These are phyloP conservation scores for Choloepus didactylus DNA, from an alignment of 2,797 vertebrate genomes.

Conservation along the genomic window DNA sequence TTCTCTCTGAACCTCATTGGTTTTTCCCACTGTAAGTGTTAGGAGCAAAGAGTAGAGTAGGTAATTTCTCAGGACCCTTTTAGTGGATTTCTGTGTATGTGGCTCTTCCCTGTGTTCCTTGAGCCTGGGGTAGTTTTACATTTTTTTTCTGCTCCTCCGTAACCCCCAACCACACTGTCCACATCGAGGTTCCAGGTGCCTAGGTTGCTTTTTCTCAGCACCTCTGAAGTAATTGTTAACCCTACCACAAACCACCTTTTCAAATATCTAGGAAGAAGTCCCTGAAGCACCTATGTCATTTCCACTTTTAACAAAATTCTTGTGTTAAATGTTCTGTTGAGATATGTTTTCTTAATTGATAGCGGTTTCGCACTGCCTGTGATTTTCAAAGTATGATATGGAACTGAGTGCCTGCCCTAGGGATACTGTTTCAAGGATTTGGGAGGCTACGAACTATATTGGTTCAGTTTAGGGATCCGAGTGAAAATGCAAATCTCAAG, in stretches of 20 bases:
- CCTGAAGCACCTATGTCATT: slow-evolving; percentile 44
- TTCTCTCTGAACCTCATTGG: slow-evolving; percentile 22
- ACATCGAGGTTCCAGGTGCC: background rate
- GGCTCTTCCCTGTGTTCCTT: background rate
- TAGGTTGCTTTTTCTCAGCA: slow-evolving; percentile 53
- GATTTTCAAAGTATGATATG: slow-evolving; percentile 21
- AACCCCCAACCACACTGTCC: background rate
- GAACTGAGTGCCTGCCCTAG: background rate
- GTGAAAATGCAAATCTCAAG: slow-evolving; percentile 7
- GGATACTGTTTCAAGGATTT: background rate
- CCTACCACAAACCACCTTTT: background rate
- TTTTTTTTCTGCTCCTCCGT: background rate
- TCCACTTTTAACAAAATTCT: slow-evolving; percentile 23
- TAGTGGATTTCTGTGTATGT: background rate
- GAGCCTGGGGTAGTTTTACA: background rate
- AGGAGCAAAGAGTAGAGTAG: background rate
- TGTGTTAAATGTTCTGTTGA: slow-evolving; percentile 32
- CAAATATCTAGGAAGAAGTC: slow-evolving; percentile 27
- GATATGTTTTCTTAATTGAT: slow-evolving; percentile 17
- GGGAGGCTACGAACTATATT: background rate
- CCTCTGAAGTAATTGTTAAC: slow-evolving; percentile 39
- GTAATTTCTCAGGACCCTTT: slow-evolving; percentile 15
- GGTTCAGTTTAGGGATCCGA: background rate
- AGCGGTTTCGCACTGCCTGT: background rate
- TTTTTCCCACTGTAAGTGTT: slow-evolving; percentile 33